Evolutionary conservation across 2,113 vertebrate species (phyloP).

Genomic region (Pteropus alecto): DNA sequence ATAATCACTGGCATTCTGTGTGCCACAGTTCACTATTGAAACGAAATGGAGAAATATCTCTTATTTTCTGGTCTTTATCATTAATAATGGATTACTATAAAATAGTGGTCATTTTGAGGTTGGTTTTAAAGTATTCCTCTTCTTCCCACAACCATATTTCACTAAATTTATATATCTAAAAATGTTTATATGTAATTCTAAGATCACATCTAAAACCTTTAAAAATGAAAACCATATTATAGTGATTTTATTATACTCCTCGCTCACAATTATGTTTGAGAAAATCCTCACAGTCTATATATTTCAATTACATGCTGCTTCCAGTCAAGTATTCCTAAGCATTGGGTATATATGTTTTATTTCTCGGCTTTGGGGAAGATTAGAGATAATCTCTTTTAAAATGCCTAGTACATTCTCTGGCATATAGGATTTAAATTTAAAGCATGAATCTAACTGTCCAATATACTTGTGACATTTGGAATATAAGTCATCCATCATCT

Average conservation of each 20-base stretch:
- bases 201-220: background rate
- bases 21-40: background rate
- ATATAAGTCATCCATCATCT: background rate
- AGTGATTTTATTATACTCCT: background rate
- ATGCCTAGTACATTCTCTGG: background rate
- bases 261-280: background rate
- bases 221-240: background rate
- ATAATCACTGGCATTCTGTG: conserved; percentile 4
- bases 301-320: background rate
- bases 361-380: background rate
- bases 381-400: conserved; percentile 43
- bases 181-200: background rate
- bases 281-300: background rate
- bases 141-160: background rate
- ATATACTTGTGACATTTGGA: conserved; percentile 7
- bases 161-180: conserved; percentile 5
- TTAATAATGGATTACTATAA: background rate
- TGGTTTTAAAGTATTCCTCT: background rate
- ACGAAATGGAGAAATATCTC: background rate
- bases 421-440: background rate
- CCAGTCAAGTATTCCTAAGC: background rate
- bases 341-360: background rate
- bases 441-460: background rate
- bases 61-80: background rate
- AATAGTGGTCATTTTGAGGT: background rate